Base-by-base conservation (phyloP, 2,888 invertebrate species). In the Marasmarcha lunaedactyla region DNA sequence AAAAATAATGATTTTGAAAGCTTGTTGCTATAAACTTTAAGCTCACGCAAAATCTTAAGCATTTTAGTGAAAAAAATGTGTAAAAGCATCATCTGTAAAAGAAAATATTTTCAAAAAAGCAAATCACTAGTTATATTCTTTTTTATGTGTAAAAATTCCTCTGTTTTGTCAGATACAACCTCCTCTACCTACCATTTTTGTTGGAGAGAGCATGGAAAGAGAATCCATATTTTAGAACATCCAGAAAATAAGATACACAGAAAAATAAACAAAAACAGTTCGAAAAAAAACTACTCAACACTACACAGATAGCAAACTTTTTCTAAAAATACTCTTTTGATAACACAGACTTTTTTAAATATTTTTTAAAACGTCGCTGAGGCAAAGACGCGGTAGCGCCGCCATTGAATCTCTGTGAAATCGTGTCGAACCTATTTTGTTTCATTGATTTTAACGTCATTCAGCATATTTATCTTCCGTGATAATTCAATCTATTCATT, bases 121-220 rank as follows among this genome's bases (percentile, higher is more conserved):
- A 49, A 60, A 60, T 57, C 57, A 33, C 46, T 53, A 49, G 37
- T 11, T 42, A 42, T 40, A 49, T 53, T 54, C 53, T 46, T 49
- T 48, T 50, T 41, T 50, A 40, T 38, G 41, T 42, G 4, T 7
- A n/a, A 43, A 43, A 44, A 48, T 44, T 46, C 46, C 41, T 68
- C 71, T 74, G 72, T 71, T 67, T 63, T 53, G 64, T 71, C 63
- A 61, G 69, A 81, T 81, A 83, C 83, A 83, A 83, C 83, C 83
- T 83, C 83, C 57, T 81, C 79, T 73, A 76, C 83, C 83, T 83
- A 83, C 83, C 83, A 83, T 74, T 61, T 79, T 81, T 70, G 81
- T 73, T 71, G 83, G 72, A 76, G 81, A 74, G 59, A 81, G 81
- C 83, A 81, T 83, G 83, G 74, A 83, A 81, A 81, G 61, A 76